Evolutionary conservation across 2,113 vertebrate species (phyloP).

Genomic region (Megalops atlanticus): DNA sequence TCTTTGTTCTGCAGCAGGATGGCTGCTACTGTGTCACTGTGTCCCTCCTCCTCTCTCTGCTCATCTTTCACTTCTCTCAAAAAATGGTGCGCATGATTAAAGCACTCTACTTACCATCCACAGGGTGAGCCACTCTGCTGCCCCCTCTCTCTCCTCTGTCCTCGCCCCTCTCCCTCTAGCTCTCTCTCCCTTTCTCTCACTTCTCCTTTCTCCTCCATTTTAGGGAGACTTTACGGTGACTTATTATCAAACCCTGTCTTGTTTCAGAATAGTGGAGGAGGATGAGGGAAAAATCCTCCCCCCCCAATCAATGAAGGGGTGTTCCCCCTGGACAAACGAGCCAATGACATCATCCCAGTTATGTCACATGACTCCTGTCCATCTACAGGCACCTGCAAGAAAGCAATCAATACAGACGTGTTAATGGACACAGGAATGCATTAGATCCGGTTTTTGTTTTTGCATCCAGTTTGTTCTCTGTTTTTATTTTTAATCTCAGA

Average conservation of each 20-base stretch:
- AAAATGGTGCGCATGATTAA: constrained; percentile 68
- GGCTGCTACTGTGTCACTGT: background rate
- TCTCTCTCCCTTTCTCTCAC: background rate
- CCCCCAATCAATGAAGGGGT: constrained; percentile 14
- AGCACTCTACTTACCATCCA: constrained; percentile 67
- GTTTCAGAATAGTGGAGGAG: background rate
- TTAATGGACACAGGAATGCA: background rate
- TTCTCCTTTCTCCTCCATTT: background rate
- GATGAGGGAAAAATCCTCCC: background rate
- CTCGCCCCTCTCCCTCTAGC: background rate
- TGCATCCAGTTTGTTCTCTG: background rate
- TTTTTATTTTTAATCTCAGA: background rate
- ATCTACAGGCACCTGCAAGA: background rate
- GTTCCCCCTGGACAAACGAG: constrained; percentile 1
- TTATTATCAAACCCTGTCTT: constrained; percentile 21
- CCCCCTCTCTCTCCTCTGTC: constrained; percentile 30
- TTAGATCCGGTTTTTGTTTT: background rate
- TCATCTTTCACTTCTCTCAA: background rate
- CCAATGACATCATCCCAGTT: constrained; percentile 9
- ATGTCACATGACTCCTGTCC: constrained; percentile 10
- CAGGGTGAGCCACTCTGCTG: constrained; percentile 47
- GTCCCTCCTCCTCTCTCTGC: background rate
- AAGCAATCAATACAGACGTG: background rate
- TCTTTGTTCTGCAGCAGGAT: background rate
- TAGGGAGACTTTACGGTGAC: background rate